A percentile compares a stretch with the other conserved stretches of the same genome.
phyloP scores from a whole-genome alignment of 2,888 invertebrate species.

The Drosophila pegasa region DNA sequence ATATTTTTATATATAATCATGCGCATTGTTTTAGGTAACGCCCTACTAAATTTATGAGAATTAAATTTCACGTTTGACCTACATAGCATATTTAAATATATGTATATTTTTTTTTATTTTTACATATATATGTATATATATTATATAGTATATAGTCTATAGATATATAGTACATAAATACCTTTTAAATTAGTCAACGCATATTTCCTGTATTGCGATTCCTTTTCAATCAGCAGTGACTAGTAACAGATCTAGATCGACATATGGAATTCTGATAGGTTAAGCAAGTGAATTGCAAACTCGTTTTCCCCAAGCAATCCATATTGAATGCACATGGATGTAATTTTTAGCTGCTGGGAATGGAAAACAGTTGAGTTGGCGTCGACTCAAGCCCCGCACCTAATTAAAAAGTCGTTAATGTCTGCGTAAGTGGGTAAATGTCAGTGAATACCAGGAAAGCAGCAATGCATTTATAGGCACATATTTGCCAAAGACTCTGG shows the following conservation, averaged over 20 bases:
- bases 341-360: conserved; percentile 1
- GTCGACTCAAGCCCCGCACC: conserved; percentile 17
- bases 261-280: not conserved
- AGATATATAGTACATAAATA: not conserved
- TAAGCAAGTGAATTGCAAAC: conserved; percentile 17
- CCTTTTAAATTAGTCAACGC: not conserved
- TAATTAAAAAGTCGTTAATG: conserved; percentile 17
- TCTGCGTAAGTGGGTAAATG: conserved; percentile 31
- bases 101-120: no score
- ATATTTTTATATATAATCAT: no score
- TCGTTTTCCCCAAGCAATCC: conserved; percentile 14
- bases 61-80: not conserved
- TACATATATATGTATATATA: not conserved
- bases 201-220: conserved; percentile 3
- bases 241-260: not conserved
- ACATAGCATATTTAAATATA: no score
- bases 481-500: conserved; percentile 26
- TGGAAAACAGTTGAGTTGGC: conserved; percentile 8
- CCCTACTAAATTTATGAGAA: not conserved
- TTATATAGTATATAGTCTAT: no score
- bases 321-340: conserved; percentile 8
- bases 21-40: not conserved
- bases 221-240: not conserved
- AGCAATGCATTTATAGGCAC: conserved; percentile 15
- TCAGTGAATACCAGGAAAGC: conserved; percentile 26